These are phyloP conservation scores for Crotophaga sulcirostris DNA, from an alignment of 2,113 vertebrate genomes.

Conservation along the genomic window DNA sequence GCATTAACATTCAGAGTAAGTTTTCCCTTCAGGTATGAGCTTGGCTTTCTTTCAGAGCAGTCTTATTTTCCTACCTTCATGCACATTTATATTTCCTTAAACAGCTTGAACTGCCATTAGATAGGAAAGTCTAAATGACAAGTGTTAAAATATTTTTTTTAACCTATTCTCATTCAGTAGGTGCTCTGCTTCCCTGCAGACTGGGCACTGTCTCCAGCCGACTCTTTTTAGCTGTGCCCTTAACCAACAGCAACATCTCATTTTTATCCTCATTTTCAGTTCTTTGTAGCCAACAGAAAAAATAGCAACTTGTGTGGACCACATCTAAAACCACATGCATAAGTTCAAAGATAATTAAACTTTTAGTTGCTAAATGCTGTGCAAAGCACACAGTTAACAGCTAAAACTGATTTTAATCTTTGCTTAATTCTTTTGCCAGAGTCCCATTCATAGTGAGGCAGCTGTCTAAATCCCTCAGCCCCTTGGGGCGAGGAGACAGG, in stretches of 20 bases:
- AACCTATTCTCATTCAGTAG: neutral
- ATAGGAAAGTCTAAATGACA: neutral
- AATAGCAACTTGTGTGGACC: neutral
- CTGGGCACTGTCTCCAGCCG: neutral
- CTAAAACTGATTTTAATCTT: conserved; percentile 69
- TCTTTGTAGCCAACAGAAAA: conserved; percentile 13
- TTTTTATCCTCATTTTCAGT: conserved; percentile 16
- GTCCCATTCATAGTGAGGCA: conserved; percentile 43
- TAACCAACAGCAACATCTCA: neutral
- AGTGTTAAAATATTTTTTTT: neutral
- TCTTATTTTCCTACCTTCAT: conserved; percentile 20
- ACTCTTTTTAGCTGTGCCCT: neutral
- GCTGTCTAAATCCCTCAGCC: conserved; percentile 55
- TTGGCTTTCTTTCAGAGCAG: conserved; percentile 16
- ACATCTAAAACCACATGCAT: conserved; percentile 45
- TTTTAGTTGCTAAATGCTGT: conserved; percentile 49
- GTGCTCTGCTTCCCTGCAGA: neutral
- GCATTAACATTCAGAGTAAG: neutral
- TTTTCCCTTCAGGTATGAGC: neutral
- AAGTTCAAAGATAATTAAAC: conserved; percentile 65
- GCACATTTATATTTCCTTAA: neutral
- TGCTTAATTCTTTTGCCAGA: conserved; percentile 69
- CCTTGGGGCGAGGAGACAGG: conserved; percentile 30
- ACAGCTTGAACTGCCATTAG: conserved; percentile 14
- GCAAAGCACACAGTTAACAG: conserved; percentile 57